phyloP scores from a whole-genome alignment of 2,797 vertebrate genomes.

The Leptodactylus fallax region DNA sequence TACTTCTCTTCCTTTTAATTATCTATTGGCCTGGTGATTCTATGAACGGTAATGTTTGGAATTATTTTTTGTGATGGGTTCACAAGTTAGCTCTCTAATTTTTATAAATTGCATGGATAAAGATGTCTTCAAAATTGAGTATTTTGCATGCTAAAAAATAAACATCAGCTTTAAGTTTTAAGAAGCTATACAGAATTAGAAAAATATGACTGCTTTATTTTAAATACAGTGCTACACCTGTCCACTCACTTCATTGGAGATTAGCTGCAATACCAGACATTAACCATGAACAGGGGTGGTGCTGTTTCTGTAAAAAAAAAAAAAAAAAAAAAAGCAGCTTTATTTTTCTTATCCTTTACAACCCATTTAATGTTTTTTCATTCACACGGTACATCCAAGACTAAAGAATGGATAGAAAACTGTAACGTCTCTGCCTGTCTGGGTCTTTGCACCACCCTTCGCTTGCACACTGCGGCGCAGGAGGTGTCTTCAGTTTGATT shows the following conservation, averaged over 20 bases:
- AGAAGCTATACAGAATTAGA: background rate
- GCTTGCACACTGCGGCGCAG: no score
- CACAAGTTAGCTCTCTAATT: background rate
- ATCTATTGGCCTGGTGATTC: constrained; percentile 22
- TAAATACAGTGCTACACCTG: background rate
- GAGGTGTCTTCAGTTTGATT: no score
- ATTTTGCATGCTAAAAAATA: background rate
- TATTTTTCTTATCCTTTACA: no score
- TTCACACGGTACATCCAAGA: no score
- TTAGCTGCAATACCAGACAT: no score
- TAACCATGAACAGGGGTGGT: background rate
- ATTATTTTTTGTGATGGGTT: background rate
- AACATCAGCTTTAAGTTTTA: background rate
- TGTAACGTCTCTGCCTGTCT: no score
- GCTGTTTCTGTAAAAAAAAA: background rate
- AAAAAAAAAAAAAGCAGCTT: background rate
- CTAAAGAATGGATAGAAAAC: no score
- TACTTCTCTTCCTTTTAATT: constrained; percentile 25
- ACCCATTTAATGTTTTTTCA: no score
- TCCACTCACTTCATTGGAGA: no score
- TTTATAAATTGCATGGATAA: background rate
- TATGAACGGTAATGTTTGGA: background rate
- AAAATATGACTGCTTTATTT: background rate
- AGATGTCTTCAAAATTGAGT: background rate
- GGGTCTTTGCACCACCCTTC: no score